Conservation (phyloP, 2,113 vertebrate genomes). For the Bos javanicus region DNA sequence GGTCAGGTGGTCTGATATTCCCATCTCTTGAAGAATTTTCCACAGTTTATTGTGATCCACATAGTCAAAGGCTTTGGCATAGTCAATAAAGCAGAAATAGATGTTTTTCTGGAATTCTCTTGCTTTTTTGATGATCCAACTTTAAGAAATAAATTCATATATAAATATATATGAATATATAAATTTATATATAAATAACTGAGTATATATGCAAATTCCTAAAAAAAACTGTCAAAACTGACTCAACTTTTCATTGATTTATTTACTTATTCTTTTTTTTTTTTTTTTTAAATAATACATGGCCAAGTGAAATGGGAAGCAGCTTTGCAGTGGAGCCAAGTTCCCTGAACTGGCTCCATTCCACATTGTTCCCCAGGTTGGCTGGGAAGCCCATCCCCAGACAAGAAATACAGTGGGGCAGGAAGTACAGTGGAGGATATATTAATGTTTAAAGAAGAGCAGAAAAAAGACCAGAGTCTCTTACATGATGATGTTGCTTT, state of each 20-base stretch:
- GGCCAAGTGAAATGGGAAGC: not conserved
- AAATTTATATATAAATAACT: not conserved
- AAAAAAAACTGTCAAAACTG: not conserved
- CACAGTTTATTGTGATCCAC: no score
- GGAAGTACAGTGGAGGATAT: not conserved
- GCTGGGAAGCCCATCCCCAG: not conserved
- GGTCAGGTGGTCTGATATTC: no score
- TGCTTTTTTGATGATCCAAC: no score
- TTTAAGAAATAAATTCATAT: no score
- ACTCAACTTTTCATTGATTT: not conserved
- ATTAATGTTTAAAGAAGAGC: not conserved
- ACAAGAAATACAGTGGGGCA: not conserved
- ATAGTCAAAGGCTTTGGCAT: no score
- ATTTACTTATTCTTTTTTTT: not conserved
- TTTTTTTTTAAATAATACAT: no score
- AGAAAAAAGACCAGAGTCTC: not conserved
- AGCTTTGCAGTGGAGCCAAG: not conserved
- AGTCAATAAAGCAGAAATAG: no score
- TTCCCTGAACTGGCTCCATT: not conserved
- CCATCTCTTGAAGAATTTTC: no score
- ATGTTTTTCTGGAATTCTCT: no score
- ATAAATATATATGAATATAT: not conserved
- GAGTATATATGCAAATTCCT: not conserved
- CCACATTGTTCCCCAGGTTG: not conserved
- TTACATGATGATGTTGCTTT: not conserved